Percentiles rank a stretch among this genome's conserved stretches.
Evolutionary conservation across 2,888 invertebrate species (phyloP).

Genomic region (Baronia brevicornis): DNA sequence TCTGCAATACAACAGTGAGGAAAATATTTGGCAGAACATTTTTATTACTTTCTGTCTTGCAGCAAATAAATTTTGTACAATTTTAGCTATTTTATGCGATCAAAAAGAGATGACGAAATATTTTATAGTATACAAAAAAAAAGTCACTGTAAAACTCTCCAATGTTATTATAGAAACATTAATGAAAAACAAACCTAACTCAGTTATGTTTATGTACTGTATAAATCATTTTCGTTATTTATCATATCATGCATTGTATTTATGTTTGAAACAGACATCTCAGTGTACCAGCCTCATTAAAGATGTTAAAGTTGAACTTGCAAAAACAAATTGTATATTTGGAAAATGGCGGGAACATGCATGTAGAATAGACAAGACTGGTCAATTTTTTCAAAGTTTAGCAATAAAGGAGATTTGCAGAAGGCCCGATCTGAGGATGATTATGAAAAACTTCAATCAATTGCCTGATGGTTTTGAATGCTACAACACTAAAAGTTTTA

Average conservation of each 20-base stretch:
- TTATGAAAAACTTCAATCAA: constrained; percentile 42
- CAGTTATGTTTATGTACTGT: constrained; percentile 50
- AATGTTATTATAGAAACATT: constrained; percentile 52
- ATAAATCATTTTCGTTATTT: constrained; percentile 64
- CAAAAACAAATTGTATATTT: constrained; percentile 58
- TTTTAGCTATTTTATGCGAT: constrained; percentile 49
- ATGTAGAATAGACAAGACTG: constrained; percentile 42
- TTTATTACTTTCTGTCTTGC: constrained; percentile 62
- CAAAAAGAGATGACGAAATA: constrained; percentile 40
- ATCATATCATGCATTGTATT: constrained; percentile 53
- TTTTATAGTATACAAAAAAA: constrained; percentile 50
- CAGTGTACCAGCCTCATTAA: constrained; percentile 52
- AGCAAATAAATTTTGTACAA: constrained; percentile 67
- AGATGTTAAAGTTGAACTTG: constrained; percentile 41
- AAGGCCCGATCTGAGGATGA: constrained; percentile 41
- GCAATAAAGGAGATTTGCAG: constrained; percentile 51
- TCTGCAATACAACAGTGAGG: constrained; percentile 48
- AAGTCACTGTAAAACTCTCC: constrained; percentile 56
- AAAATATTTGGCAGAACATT: constrained; percentile 53
- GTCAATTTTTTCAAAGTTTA: constrained; percentile 26
- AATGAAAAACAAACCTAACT: constrained; percentile 36
- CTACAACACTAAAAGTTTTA: constrained; percentile 36
- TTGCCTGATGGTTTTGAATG: constrained; percentile 53
- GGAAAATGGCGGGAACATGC: constrained; percentile 62
- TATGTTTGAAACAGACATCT: constrained; percentile 52